Base-by-base conservation (phyloP, 2,113 vertebrate species). In the Mus musculus region DNA sequence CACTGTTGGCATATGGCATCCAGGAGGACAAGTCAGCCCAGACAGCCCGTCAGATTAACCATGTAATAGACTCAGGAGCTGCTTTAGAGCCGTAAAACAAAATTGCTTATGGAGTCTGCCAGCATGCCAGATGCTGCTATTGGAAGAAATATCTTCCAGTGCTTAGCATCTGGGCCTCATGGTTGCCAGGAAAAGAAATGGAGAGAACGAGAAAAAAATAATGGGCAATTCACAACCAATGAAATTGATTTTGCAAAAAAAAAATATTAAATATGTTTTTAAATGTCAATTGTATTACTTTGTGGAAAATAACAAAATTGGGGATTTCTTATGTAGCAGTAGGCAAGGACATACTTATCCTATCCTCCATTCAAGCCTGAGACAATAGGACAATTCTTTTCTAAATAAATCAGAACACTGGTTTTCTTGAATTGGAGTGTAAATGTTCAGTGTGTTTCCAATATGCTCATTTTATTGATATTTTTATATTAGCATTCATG, bases 31-130 rank as follows among this genome's bases (percentile, higher is more conserved):
- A 98, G 96, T 97, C 98, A 97, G 93, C 97, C 89, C 97, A 98
- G 96, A 97, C 98, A 98, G 93, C 98, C 98, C 97, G 97, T 98
- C 97, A 97, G 97, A 98, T 99, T 98, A 98, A 98, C 98, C 97
- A 98, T 98, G 97, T 98, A 98, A 98, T 98, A 98, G 97, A 98
- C 97, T 94, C 96, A 98, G 98, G 98, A 98, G 97, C 96, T 98
- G 95, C 96, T 98, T 98, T 98, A 98, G 97, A 98, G 96, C 97
- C 97, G 89, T 97, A 98, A 98, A 98, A 98, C 96, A 98, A 98
- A 99, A 98, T 98, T 98, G 97, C 96, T 98, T 98, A 97, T 93
- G 92, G 95, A 98, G 96, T 96, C 95, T 98, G 98, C 98, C 98
- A 98, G 98, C 97, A 93, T 28, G 87, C 96, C 98, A 98, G 98